phyloP scores from a whole-genome alignment of 2,113 vertebrate genomes.

The Blennius ocellaris region DNA sequence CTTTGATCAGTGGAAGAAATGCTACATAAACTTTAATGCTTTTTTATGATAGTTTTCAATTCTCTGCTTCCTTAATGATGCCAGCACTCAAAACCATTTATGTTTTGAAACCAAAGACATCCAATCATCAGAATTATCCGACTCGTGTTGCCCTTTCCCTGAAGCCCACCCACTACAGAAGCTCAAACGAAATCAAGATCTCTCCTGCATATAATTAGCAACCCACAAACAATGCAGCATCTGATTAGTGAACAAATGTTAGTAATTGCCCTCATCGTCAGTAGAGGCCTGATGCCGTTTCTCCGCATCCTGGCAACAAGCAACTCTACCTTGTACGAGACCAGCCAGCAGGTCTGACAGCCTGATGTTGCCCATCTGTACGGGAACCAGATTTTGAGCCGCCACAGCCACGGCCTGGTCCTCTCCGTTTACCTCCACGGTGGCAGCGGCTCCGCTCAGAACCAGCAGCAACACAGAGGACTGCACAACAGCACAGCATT shows the following conservation, averaged over 20 bases:
- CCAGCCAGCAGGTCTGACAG: slow-evolving; percentile 87
- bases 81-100: background rate
- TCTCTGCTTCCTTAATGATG: background rate
- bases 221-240: background rate
- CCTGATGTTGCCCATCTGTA: slow-evolving; percentile 87
- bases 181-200: background rate
- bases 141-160: too few species aligned
- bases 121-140: background rate
- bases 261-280: background rate
- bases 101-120: background rate
- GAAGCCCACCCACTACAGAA: background rate
- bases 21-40: too few species aligned
- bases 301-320: background rate
- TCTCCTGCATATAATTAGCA: background rate
- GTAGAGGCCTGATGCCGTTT: too few species aligned
- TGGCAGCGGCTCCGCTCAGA: slow-evolving; percentile 84
- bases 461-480: slow-evolving; percentile 89
- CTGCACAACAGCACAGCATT: slow-evolving; percentile 72
- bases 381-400: slow-evolving; percentile 81
- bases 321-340: slow-evolving; percentile 79
- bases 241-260: background rate
- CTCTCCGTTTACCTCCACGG: slow-evolving; percentile 87
- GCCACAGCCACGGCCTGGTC: slow-evolving; percentile 88
- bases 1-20: background rate
- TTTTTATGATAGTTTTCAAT: background rate